Percentiles rank a stretch among this genome's conserved stretches.
phyloP scores from a whole-genome alignment of 2,888 invertebrate genomes.

The Oxyscelio sp. region DNA sequence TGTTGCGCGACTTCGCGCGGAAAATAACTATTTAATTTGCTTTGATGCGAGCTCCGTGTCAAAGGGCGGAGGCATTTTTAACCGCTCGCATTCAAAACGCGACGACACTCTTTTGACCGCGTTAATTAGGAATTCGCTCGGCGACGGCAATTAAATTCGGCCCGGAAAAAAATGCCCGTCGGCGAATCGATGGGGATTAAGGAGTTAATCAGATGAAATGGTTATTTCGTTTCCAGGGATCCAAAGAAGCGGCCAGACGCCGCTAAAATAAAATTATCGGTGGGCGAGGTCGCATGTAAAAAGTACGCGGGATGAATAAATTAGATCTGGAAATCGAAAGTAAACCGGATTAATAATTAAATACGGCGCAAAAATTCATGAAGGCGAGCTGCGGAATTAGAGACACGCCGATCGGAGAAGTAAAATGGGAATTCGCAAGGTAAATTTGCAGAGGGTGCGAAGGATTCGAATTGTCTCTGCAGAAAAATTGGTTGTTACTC shows the following conservation, averaged over 20 bases:
- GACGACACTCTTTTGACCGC: constrained; percentile 9
- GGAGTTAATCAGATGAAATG: constrained; percentile 59
- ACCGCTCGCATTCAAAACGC: constrained; percentile 6
- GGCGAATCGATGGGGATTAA: constrained; percentile 50
- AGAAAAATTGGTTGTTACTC: no score
- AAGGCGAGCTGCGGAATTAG: constrained; percentile 49
- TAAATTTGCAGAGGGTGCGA: constrained; percentile 47
- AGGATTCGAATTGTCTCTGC: constrained; percentile 18
- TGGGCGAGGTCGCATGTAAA: constrained; percentile 33
- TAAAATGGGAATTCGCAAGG: constrained; percentile 44
- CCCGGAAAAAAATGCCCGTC: constrained; percentile 14
- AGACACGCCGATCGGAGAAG: constrained; percentile 41
- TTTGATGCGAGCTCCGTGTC: constrained; percentile 48
- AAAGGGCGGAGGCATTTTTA: constrained; percentile 7
- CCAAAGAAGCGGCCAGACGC: not conserved
- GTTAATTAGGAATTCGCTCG: constrained; percentile 47
- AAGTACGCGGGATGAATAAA: constrained; percentile 62
- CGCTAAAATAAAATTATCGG: constrained; percentile 52
- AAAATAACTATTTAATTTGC: constrained; percentile 64
- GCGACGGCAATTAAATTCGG: constrained; percentile 30
- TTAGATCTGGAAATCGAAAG: constrained; percentile 63
- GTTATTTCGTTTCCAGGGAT: constrained; percentile 49
- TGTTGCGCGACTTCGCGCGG: constrained; percentile 51
- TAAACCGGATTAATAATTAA: constrained; percentile 68
- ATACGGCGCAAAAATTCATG: constrained; percentile 58